Evolutionary conservation across 2,797 vertebrate genomes (phyloP).

Genomic region (Rhinoraja longicauda): DNA sequence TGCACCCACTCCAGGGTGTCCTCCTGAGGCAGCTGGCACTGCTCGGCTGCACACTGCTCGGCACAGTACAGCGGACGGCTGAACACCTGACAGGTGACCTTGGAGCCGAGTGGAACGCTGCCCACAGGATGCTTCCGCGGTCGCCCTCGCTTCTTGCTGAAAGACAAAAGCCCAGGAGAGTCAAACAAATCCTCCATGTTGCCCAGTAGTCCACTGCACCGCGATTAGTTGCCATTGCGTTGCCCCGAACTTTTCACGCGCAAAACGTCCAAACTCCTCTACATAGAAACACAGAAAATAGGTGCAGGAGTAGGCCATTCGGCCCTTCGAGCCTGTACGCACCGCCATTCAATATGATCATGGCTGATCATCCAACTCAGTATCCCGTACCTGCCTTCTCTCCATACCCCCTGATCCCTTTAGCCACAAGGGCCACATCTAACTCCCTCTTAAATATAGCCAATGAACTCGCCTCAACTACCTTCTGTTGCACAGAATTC

Average conservation of each 20-base stretch:
- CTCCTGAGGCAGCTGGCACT: constrained; percentile 68
- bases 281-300: too few relatives aligned
- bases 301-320: too few relatives aligned
- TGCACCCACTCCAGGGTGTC: constrained; percentile 83
- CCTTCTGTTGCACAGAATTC: too few relatives aligned
- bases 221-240: neutral
- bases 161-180: neutral
- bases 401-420: too few relatives aligned
- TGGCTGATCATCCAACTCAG: too few relatives aligned
- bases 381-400: too few relatives aligned
- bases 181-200: neutral
- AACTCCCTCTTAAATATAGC: too few relatives aligned
- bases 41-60: constrained; percentile 66
- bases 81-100: constrained; percentile 50
- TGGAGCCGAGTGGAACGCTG: neutral
- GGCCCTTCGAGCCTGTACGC: too few relatives aligned
- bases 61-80: constrained; percentile 49
- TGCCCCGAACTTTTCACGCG: neutral
- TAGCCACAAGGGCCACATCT: too few relatives aligned
- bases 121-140: constrained; percentile 67
- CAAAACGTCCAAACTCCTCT: neutral
- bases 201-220: neutral
- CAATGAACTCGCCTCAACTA: too few relatives aligned
- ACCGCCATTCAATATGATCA: too few relatives aligned
- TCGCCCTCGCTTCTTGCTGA: constrained; percentile 65